phyloP scores from a whole-genome alignment of 2,797 vertebrate species.

The Dendrocincla tyrannina region DNA sequence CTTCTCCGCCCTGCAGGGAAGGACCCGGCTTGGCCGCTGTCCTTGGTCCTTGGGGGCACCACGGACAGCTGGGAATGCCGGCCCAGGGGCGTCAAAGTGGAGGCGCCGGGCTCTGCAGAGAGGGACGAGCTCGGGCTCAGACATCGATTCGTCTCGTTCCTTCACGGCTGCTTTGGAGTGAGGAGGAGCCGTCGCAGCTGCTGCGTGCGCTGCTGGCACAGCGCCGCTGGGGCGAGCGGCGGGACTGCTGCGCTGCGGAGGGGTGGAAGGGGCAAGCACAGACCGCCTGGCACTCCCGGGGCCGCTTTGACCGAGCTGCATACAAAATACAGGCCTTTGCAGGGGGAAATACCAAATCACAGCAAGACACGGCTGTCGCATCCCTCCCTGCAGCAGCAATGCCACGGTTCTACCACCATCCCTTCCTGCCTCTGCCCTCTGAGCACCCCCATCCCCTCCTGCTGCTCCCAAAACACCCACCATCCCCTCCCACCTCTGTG shows the following conservation, averaged over 20 bases:
- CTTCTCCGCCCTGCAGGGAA: not conserved
- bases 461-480: not conserved
- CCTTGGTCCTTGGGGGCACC: not conserved
- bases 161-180: not conserved
- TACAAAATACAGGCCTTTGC: not conserved
- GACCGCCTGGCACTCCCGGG: not conserved
- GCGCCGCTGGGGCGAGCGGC: fast-evolving
- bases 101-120: not conserved
- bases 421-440: not conserved
- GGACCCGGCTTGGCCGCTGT: fast-evolving
- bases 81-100: not conserved
- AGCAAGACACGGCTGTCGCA: fast-evolving
- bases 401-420: not conserved
- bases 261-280: not conserved
- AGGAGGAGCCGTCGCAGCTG: not conserved
- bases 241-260: not conserved
- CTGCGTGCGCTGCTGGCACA: not conserved
- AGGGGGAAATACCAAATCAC: not conserved
- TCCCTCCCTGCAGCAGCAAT: not conserved
- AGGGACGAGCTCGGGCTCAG: not conserved
- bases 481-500: no score
- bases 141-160: fast-evolving
- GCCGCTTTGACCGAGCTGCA: not conserved
- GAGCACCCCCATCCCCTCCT: not conserved
- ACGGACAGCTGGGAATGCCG: fast-evolving